Conservation (phyloP, 2,888 invertebrate genomes). For the Macrophya alboannulata region DNA sequence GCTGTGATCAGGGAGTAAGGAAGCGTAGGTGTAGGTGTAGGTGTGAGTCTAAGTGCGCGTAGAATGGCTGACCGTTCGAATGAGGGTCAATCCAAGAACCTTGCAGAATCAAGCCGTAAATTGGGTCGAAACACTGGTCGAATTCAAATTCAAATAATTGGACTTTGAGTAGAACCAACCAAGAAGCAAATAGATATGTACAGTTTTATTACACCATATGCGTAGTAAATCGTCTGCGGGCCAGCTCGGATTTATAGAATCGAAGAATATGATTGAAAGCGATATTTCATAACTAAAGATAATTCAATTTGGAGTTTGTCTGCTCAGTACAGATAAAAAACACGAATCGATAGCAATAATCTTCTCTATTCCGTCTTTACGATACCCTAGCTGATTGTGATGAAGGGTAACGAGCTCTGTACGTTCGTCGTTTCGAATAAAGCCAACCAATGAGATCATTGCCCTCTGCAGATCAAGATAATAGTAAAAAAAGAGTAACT, state of each 20-base stretch:
- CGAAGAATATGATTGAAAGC: no score
- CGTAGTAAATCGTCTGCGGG: neutral
- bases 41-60: slow-evolving; percentile 34
- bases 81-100: slow-evolving; percentile 28
- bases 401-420: neutral
- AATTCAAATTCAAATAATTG: slow-evolving; percentile 22
- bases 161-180: neutral
- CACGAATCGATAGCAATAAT: neutral
- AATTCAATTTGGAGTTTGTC: neutral
- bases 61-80: slow-evolving; percentile 1
- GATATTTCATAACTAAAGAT: no score
- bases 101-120: slow-evolving; percentile 13
- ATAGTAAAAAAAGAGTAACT: slow-evolving; percentile 8
- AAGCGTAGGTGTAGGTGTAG: slow-evolving; percentile 28
- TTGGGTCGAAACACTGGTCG: slow-evolving; percentile 22
- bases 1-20: slow-evolving; percentile 53
- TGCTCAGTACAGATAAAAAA: neutral
- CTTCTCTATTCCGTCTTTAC: neutral
- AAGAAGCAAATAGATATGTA: neutral
- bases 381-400: neutral
- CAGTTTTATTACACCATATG: neutral
- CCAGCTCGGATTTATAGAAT: neutral
- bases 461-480: neutral
- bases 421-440: slow-evolving; percentile 1
- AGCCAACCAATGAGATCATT: neutral